Evolutionary conservation across 2,797 vertebrate species (phyloP), one percentile per base, ranked within the genome.

Genomic region (Gastrophryne carolinensis): DNA sequence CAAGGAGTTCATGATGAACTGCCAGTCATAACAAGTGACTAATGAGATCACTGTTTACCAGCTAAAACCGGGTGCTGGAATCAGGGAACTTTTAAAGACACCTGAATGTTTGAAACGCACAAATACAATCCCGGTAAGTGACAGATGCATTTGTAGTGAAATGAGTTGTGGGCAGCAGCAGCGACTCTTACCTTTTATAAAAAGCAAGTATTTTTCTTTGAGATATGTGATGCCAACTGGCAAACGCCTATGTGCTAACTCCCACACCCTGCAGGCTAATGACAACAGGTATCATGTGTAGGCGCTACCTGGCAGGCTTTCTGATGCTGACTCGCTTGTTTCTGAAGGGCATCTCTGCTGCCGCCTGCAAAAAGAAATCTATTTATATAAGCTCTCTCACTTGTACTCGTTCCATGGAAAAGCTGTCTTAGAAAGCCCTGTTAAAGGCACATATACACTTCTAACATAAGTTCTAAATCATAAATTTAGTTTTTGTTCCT

Each of bases 271-370:
- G 61, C 61, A 70, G 75, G 68, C 68, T 72, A 78, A 78, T 78
- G 68, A 78, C 75, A 78, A 78, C 75, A 78, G 75, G 75, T 78
- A 78, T 78, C 61, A 65, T 72, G 62, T 78, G 75, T 78, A 50
- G 75, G 75, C 53, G 75, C 68, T 72, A 78, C 75, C 68, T 78
- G 75, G 75, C 75, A 78, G 41, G 50, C 53, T 65, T 50, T 52
- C 52, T 58, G 32, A 41, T 78, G 75, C 75, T 72, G 75, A 78
- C 68, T 78, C 30, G 50, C 56, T 64, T 30, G 24, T 47, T 78
- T 72, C 68, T 72, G 61, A 66, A 78, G 68, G 68, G 61, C 61
- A 78, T 50, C 70, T 78, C 44, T 66, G 60, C 75, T 78, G 30
- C 52, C 75, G 72, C 52, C 68, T 78, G 75, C 61, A 65, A 58